Conservation (phyloP, 1,140 invertebrate species). For the Melanaphis sacchari region DNA sequence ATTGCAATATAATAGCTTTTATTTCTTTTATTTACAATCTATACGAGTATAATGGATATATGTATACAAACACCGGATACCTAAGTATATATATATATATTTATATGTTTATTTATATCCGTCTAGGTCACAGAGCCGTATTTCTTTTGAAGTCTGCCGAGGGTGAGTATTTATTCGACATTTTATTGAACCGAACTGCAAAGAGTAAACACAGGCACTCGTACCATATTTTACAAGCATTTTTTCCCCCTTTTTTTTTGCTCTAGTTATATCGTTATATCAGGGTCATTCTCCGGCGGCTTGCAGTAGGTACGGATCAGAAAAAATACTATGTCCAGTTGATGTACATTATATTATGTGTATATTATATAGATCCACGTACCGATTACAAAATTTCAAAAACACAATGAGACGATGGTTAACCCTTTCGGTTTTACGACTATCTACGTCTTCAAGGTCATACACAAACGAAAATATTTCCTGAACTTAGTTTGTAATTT, state of each 20-base stretch:
- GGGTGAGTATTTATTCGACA: conserved; percentile 46
- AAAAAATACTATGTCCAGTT: background rate
- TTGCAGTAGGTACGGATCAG: background rate
- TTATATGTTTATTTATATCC: background rate
- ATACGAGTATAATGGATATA: background rate
- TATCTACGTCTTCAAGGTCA: conserved; percentile 28
- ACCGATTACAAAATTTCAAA: conserved; percentile 36
- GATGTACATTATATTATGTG: background rate
- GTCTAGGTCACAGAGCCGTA: background rate
- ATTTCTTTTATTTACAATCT: background rate
- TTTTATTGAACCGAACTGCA: conserved; percentile 27
- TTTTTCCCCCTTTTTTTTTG: conserved; percentile 3
- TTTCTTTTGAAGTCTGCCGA: conserved; percentile 39
- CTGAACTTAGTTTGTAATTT: background rate
- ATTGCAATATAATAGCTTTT: background rate
- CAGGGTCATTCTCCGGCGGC: background rate
- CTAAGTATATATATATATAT: background rate
- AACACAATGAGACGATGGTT: conserved; percentile 11
- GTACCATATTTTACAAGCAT: background rate
- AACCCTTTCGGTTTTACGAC: conserved; percentile 56
- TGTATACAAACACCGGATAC: background rate
- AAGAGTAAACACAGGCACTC: conserved; percentile 17
- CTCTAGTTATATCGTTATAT: conserved; percentile 20
- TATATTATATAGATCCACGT: background rate
- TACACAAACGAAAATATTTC: background rate